A percentile compares a stretch with the other conserved stretches of the same genome.
Evolutionary conservation across 2,797 vertebrate genomes (phyloP).

Genomic region (Sciurus carolinensis): DNA sequence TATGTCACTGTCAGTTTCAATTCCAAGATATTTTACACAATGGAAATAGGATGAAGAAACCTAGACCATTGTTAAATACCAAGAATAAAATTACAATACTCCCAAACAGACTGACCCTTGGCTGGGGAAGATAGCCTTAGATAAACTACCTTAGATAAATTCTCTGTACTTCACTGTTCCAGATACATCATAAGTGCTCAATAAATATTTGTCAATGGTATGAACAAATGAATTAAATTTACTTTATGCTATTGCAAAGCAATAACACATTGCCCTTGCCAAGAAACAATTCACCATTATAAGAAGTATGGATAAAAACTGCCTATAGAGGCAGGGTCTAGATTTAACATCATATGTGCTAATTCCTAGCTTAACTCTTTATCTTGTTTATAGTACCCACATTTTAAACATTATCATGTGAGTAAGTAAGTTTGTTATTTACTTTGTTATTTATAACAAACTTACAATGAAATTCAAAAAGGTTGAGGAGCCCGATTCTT

Average conservation of each 20-base stretch:
- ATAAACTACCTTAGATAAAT: conserved; percentile 16
- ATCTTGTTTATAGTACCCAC: conserved; percentile 19
- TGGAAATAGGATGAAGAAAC: conserved; percentile 1
- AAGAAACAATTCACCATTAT: background rate
- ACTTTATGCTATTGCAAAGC: background rate
- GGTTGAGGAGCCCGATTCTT: conserved; percentile 20
- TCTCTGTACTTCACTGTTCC: background rate
- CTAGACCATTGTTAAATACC: background rate
- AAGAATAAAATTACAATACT: background rate
- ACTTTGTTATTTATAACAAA: no score
- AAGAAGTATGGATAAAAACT: background rate
- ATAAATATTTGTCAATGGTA: background rate
- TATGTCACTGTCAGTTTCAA: background rate
- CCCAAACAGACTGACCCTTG: background rate
- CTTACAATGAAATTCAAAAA: conserved; percentile 46
- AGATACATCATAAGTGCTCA: background rate
- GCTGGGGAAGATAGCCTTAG: background rate
- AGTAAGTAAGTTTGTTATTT: no score
- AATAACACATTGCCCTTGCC: background rate
- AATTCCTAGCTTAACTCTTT: conserved; percentile 21
- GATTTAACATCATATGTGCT: conserved; percentile 28
- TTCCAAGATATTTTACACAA: background rate
- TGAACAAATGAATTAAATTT: background rate
- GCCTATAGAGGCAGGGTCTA: background rate
- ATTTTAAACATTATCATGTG: conserved; percentile 3